Conservation (phyloP, 2,113 vertebrate genomes). For the Mirza zaza region DNA sequence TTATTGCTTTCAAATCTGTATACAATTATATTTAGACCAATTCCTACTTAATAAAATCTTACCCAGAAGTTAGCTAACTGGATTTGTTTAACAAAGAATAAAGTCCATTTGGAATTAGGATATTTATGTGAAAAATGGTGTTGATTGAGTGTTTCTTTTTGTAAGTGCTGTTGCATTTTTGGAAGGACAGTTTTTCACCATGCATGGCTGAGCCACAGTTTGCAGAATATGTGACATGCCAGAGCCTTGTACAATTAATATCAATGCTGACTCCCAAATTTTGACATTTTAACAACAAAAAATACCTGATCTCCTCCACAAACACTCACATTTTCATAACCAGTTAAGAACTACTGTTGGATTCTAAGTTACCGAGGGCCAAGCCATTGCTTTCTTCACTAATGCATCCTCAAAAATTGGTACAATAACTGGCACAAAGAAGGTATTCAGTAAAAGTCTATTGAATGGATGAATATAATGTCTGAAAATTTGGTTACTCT, state of each 20-base stretch:
- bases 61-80: background rate
- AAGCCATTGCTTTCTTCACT: background rate
- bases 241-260: background rate
- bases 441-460: background rate
- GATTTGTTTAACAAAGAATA: background rate
- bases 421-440: background rate
- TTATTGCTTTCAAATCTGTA: background rate
- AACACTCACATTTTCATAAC: background rate
- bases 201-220: background rate
- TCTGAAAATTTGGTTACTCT: background rate
- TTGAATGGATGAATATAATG: background rate
- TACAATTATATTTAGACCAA: background rate
- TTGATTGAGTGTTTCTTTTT: background rate
- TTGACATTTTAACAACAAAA: constrained; percentile 3
- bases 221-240: background rate
- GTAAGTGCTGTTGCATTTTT: background rate
- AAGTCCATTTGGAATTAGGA: background rate
- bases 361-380: background rate
- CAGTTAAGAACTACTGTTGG: background rate
- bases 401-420: background rate
- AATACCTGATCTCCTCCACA: background rate
- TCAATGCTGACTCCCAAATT: background rate
- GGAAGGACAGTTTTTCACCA: background rate
- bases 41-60: background rate
- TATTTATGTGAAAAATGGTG: background rate